phyloP scores from a whole-genome alignment of 2,888 invertebrate species.

The Tenthredo scrophulariae region DNA sequence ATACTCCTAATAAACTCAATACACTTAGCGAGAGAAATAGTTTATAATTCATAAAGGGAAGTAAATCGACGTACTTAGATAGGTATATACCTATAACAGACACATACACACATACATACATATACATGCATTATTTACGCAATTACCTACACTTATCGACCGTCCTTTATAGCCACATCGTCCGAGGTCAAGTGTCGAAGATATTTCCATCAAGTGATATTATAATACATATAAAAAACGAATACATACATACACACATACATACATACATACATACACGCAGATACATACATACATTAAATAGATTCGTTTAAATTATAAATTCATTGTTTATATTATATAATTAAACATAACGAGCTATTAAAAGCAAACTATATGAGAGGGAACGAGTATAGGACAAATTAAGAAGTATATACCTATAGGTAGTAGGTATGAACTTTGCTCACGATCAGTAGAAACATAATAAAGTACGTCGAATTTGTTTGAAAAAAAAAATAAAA shows the following conservation, averaged over 20 bases:
- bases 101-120: background rate
- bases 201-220: background rate
- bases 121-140: background rate
- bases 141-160: constrained; percentile 22
- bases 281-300: background rate
- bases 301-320: background rate
- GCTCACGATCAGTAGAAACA: background rate
- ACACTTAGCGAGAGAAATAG: background rate
- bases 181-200: constrained; percentile 32
- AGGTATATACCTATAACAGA: background rate
- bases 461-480: no score
- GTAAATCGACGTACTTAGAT: background rate
- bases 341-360: background rate
- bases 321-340: background rate
- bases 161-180: constrained; percentile 8
- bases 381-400: background rate
- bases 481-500: no score
- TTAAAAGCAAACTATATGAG: background rate
- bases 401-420: background rate
- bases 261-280: background rate
- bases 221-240: background rate
- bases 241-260: background rate
- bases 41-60: constrained; percentile 2
- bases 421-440: background rate
- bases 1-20: background rate